A percentile compares a stretch with the other conserved stretches of the same genome.
These are phyloP conservation scores for Ariopsis seemanni DNA, from an alignment of 2,113 vertebrate genomes.

Conservation along the genomic window DNA sequence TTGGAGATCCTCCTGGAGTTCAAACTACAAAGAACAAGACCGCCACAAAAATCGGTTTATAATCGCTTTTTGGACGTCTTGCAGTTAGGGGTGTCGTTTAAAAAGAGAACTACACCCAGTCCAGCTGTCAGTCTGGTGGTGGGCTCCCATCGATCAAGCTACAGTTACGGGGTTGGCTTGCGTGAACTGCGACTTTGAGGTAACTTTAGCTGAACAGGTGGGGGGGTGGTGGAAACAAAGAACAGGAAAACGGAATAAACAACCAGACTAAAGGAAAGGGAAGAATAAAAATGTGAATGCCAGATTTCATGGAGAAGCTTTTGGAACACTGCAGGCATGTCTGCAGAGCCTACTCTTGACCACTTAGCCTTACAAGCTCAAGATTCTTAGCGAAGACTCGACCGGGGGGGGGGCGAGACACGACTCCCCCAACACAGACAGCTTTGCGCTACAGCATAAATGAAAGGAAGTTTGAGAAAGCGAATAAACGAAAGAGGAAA, in stretches of 20 bases:
- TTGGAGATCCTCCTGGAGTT: constrained; percentile 29
- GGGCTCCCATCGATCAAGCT: constrained; percentile 44
- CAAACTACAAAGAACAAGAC: constrained; percentile 26
- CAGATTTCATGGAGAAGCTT: constrained; percentile 8
- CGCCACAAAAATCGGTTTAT: constrained; percentile 33
- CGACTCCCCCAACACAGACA: constrained; percentile 11
- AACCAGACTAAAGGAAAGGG: neutral
- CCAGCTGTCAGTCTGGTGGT: constrained; percentile 15
- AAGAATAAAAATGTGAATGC: neutral
- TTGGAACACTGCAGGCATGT: constrained; percentile 40
- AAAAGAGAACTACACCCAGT: constrained; percentile 22
- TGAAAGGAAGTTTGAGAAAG: constrained; percentile 19
- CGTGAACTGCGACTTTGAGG: constrained; percentile 2
- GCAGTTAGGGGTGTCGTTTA: constrained; percentile 41
- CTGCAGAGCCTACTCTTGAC: constrained; percentile 39
- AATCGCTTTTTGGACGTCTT: constrained; percentile 7
- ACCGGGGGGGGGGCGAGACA: neutral
- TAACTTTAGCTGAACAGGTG: constrained; percentile 36
- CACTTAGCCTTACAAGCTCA: constrained; percentile 39
- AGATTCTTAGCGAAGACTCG: constrained; percentile 40
- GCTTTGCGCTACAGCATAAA: constrained; percentile 38
- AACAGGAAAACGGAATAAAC: neutral
- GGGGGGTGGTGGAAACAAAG: neutral
- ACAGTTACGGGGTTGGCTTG: constrained; percentile 25
- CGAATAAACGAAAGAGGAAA: constrained; percentile 31